phyloP scores from a whole-genome alignment of 2,888 invertebrate genomes.

The Mesoligia furuncula region DNA sequence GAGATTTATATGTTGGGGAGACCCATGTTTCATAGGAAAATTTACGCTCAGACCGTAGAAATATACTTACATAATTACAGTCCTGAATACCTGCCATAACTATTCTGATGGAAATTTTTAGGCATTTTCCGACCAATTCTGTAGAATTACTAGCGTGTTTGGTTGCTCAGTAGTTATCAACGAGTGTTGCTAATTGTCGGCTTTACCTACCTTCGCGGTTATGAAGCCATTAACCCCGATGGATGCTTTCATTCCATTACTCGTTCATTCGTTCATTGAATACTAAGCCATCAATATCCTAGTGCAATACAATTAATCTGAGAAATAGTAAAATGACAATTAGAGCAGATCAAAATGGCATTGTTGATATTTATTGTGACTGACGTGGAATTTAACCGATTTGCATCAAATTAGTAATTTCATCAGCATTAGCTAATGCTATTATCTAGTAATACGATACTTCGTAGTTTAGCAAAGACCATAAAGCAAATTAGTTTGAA shows the following conservation, averaged over 20 bases:
- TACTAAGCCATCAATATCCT: slow-evolving; percentile 12
- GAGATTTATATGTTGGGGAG: slow-evolving; percentile 29
- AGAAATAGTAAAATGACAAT: slow-evolving; percentile 15
- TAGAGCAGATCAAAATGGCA: background rate
- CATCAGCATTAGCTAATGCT: slow-evolving; percentile 1
- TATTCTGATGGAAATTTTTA: slow-evolving; percentile 6
- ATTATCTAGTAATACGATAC: background rate
- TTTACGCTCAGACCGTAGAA: slow-evolving; percentile 8
- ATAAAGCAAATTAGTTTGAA: background rate
- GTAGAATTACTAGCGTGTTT: slow-evolving; percentile 15
- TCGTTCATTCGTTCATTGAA: slow-evolving; percentile 50
- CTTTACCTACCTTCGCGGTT: slow-evolving; percentile 46
- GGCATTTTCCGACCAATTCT: slow-evolving; percentile 19
- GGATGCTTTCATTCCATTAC: slow-evolving; percentile 46
- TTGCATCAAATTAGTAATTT: slow-evolving; percentile 10
- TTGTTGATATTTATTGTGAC: slow-evolving; percentile 13
- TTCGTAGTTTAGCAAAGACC: background rate
- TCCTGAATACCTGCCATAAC: slow-evolving; percentile 23
- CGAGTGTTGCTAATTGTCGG: slow-evolving; percentile 42
- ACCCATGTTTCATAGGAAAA: slow-evolving; percentile 21
- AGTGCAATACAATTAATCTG: slow-evolving; percentile 26
- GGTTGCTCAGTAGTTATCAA: slow-evolving; percentile 29
- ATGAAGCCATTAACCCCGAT: slow-evolving; percentile 51
- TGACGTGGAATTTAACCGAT: slow-evolving; percentile 6
- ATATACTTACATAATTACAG: slow-evolving; percentile 25